These are phyloP conservation scores for Smithornis capensis DNA, from an alignment of 2,113 vertebrate genomes.

Conservation along the genomic window DNA sequence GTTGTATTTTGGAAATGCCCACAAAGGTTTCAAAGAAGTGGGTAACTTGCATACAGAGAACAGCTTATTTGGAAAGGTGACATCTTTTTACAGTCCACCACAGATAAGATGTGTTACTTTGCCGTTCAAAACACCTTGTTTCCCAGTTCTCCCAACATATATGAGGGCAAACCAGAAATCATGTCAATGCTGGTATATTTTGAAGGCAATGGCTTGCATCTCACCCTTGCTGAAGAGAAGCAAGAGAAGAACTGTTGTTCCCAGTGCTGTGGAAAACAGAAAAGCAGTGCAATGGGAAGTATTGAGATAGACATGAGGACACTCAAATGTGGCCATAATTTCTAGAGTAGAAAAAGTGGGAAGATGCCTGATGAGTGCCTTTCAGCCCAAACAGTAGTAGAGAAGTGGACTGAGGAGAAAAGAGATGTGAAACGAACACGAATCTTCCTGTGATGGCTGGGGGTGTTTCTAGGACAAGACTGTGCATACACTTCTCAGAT, in stretches of 20 bases:
- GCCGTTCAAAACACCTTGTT: neutral
- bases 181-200: neutral
- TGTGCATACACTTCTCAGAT: neutral
- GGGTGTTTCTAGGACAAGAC: neutral
- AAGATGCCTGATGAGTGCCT: neutral
- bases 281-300: neutral
- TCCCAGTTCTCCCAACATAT: neutral
- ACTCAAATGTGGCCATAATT: neutral
- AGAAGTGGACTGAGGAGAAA: neutral
- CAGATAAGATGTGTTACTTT: neutral
- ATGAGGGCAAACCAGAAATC: neutral
- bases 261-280: neutral
- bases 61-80: neutral
- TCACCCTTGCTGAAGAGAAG: neutral
- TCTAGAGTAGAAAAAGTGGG: neutral
- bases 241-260: neutral
- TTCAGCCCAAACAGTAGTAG: neutral
- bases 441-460: neutral
- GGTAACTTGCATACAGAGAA: neutral
- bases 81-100: neutral
- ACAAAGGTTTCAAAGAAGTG: neutral
- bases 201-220: neutral
- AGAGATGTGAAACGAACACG: neutral
- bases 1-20: neutral
- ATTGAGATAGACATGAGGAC: neutral